phyloP scores from a whole-genome alignment of 2,797 vertebrate genomes.

The Ambastaia sidthimunki region DNA sequence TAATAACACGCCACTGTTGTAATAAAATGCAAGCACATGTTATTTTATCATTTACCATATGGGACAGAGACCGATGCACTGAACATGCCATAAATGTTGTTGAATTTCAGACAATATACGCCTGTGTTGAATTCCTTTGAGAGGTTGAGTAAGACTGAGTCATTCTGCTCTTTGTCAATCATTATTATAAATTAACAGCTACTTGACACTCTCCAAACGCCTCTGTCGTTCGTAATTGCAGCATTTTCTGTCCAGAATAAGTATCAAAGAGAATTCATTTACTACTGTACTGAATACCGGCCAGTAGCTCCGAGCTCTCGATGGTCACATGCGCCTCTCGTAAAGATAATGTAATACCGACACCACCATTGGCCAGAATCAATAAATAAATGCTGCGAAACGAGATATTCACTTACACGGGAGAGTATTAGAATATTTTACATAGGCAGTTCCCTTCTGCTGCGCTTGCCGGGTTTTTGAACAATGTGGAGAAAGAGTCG shows the following conservation, averaged over 20 bases:
- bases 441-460: constrained; percentile 20
- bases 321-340: constrained; percentile 14
- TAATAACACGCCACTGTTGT: not conserved
- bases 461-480: constrained; percentile 25
- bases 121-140: not conserved
- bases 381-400: constrained; percentile 16
- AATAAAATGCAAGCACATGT: not conserved
- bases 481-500: constrained; percentile 63
- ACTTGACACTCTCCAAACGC: constrained; percentile 22
- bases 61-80: constrained; percentile 2
- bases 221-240: constrained; percentile 40
- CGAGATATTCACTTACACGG: not conserved
- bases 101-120: constrained; percentile 12
- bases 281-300: constrained; percentile 27
- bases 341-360: constrained; percentile 16
- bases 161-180: constrained; percentile 39
- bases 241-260: constrained; percentile 28
- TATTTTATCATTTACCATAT: not conserved
- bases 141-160: constrained; percentile 27
- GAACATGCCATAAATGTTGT: not conserved
- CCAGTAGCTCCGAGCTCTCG: not conserved
- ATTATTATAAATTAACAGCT: constrained; percentile 40
- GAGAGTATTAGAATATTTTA: constrained; percentile 27
- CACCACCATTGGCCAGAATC: constrained; percentile 26
- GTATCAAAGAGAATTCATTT: constrained; percentile 33